These are phyloP conservation scores for Mormoops blainvillei DNA, from an alignment of 2,113 vertebrate species.

Conservation along the genomic window DNA sequence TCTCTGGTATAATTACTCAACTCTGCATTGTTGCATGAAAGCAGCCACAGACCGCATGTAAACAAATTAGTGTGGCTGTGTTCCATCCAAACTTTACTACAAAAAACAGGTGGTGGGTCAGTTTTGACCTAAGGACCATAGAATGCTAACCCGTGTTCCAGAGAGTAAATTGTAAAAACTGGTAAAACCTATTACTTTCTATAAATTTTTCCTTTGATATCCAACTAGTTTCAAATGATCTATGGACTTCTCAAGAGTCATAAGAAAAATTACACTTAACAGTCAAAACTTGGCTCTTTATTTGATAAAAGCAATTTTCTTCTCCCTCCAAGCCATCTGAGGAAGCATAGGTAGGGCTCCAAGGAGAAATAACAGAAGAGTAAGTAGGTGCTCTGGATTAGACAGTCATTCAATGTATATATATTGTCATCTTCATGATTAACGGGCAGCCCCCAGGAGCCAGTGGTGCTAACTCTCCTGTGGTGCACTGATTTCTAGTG, in stretches of 20 bases:
- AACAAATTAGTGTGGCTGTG: background rate
- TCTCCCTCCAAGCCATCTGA: background rate
- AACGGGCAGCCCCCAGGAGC: background rate
- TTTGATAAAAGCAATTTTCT: background rate
- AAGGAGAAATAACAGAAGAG: background rate
- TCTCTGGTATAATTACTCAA: background rate
- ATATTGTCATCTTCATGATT: background rate
- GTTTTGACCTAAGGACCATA: background rate
- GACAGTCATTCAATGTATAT: background rate
- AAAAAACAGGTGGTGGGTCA: background rate
- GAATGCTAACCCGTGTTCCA: background rate
- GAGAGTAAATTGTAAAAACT: background rate
- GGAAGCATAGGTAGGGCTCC: background rate
- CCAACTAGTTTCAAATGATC: background rate
- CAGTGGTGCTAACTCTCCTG: background rate
- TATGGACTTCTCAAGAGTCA: background rate
- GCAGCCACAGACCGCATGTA: background rate
- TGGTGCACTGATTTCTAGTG: background rate
- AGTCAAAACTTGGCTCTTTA: background rate
- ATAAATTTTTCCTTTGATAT: background rate
- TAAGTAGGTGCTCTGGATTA: background rate
- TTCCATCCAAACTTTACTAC: background rate
- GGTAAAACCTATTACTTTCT: background rate
- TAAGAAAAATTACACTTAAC: background rate
- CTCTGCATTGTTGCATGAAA: background rate